Evolutionary conservation across 2,888 invertebrate species (phyloP).

Genomic region (Nipponacmea schrenckii): DNA sequence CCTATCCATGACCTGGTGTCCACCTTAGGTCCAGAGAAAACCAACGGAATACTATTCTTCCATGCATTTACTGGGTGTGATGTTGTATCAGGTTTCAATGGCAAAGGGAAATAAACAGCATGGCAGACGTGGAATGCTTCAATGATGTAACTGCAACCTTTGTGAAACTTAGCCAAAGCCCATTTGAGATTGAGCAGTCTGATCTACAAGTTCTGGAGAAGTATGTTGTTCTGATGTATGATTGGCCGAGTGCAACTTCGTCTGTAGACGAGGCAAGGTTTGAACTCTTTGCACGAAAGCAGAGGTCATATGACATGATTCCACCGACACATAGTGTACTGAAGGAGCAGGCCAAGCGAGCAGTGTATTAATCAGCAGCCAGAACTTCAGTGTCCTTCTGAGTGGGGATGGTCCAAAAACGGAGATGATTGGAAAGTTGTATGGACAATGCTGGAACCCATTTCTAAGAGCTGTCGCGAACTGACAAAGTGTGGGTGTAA

Average conservation of each 20-base stretch:
- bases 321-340: slow-evolving; percentile 28
- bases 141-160: not conserved
- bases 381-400: slow-evolving; percentile 8
- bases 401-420: slow-evolving; percentile 19
- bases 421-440: slow-evolving; percentile 13
- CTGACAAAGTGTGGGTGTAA: slow-evolving; percentile 28
- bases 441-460: slow-evolving; percentile 13
- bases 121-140: slow-evolving; percentile 16
- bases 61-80: slow-evolving; percentile 38
- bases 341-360: too few species aligned
- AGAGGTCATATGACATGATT: slow-evolving; percentile 34
- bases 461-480: slow-evolving; percentile 24
- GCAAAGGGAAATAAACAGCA: slow-evolving; percentile 23
- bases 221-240: slow-evolving; percentile 40
- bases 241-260: slow-evolving; percentile 28
- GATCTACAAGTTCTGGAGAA: slow-evolving; percentile 31
- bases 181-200: slow-evolving; percentile 14
- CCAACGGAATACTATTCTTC: slow-evolving; percentile 23
- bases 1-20: slow-evolving; percentile 29
- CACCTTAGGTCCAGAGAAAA: slow-evolving; percentile 20
- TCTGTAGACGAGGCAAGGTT: slow-evolving; percentile 33
- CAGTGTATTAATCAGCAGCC: too few species aligned
- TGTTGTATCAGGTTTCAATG: slow-evolving; percentile 25
- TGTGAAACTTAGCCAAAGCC: slow-evolving; percentile 16
- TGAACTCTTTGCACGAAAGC: slow-evolving; percentile 41